These are phyloP conservation scores for Lordiphosa andalusiaca DNA, from an alignment of 2,888 invertebrate genomes.

Conservation along the genomic window DNA sequence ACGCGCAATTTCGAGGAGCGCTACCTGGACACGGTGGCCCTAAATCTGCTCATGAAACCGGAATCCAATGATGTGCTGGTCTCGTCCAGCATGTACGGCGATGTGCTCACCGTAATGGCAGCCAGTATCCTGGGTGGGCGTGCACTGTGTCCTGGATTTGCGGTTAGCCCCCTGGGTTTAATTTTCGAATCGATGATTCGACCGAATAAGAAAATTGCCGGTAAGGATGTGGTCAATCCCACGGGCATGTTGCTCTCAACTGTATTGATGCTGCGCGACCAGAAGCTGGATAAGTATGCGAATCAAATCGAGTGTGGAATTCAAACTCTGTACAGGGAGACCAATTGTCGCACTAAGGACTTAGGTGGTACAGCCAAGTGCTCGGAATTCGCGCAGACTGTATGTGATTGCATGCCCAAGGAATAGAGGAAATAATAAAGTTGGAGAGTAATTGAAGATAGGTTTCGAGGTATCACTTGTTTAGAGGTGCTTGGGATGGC, in stretches of 20 bases:
- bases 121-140: conserved; percentile 96
- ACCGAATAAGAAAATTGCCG: conserved; percentile 93
- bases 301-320: conserved; percentile 90
- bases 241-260: conserved; percentile 97
- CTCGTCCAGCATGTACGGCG: conserved; percentile 98
- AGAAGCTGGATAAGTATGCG: conserved; percentile 91
- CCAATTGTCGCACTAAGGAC: conserved; percentile 94
- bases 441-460: no score
- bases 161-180: conserved; percentile 92
- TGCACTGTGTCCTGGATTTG: conserved; percentile 95
- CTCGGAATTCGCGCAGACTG: conserved; percentile 94
- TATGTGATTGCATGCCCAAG: conserved; percentile 78
- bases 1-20: conserved; percentile 95
- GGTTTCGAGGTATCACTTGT: no score
- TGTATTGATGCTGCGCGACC: conserved; percentile 93
- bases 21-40: conserved; percentile 91
- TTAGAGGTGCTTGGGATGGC: no score
- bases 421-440: background rate
- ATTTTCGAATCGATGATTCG: conserved; percentile 93
- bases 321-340: conserved; percentile 87
- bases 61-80: conserved; percentile 91
- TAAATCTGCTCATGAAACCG: conserved; percentile 42
- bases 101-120: conserved; percentile 97
- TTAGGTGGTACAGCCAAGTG: conserved; percentile 89
- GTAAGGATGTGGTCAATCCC: conserved; percentile 92